Conservation (phyloP, 2,797 vertebrate species). For the Arctocebus calabarensis region DNA sequence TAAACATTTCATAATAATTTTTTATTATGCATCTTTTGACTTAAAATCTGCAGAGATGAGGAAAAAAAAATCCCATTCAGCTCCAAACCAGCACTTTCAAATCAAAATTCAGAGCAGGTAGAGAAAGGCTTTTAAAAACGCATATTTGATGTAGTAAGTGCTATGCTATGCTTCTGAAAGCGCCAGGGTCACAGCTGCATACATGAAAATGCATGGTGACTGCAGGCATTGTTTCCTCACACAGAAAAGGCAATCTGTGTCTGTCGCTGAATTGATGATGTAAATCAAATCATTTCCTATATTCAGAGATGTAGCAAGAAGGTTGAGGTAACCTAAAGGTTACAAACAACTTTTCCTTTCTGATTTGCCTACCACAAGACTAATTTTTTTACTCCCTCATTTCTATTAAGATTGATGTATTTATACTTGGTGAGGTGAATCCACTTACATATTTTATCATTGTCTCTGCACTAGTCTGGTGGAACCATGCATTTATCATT, state of each 20-base stretch:
- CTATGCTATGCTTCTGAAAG: conserved; percentile 73
- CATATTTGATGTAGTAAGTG: conserved; percentile 73
- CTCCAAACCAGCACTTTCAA: conserved; percentile 65
- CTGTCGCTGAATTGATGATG: conserved; percentile 69
- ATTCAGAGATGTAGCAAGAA: conserved; percentile 66
- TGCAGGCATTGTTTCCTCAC: conserved; percentile 74
- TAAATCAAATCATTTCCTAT: conserved; percentile 79
- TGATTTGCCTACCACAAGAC: conserved; percentile 41
- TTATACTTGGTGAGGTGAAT: conserved; percentile 63
- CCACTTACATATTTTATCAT: conserved; percentile 58
- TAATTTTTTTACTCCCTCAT: conserved; percentile 54
- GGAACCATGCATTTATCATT: conserved; percentile 27
- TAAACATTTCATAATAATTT: conserved; percentile 14
- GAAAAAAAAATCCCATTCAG: not conserved
- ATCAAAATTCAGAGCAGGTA: conserved; percentile 83
- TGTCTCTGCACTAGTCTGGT: conserved; percentile 26
- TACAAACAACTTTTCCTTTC: conserved; percentile 74
- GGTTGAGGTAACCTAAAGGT: conserved; percentile 75
- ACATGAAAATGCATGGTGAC: conserved; percentile 70
- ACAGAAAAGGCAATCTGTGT: conserved; percentile 73
- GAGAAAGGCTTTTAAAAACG: conserved; percentile 83
- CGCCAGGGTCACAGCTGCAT: conserved; percentile 72
- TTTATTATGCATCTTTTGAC: not conserved
- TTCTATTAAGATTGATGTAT: conserved; percentile 58
- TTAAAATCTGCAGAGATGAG: conserved; percentile 36